A percentile compares a stretch with the other conserved stretches of the same genome.
Evolutionary conservation across 2,797 vertebrate genomes (phyloP).

Genomic region (Pagetopsis macropterus): DNA sequence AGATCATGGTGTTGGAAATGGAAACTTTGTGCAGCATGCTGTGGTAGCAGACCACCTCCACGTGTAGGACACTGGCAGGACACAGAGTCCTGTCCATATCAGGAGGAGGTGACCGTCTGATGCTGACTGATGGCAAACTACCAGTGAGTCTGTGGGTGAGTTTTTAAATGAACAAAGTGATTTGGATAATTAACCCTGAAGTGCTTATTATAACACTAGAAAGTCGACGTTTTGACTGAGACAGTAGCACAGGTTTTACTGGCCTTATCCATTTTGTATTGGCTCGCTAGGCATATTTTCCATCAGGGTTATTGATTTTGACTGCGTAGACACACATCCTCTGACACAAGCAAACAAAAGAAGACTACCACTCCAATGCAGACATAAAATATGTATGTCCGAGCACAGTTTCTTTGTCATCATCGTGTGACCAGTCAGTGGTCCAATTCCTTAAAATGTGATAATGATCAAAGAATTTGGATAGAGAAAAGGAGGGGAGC

Average conservation of each 20-base stretch:
- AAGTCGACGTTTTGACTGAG: slow-evolving; percentile 14
- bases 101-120: slow-evolving; percentile 7
- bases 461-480: slow-evolving; percentile 28
- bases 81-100: background rate
- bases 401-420: background rate
- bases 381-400: too few relatives aligned
- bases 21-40: slow-evolving; percentile 9
- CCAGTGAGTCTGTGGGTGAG: background rate
- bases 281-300: slow-evolving; percentile 29
- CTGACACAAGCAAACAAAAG: background rate
- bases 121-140: slow-evolving; percentile 15
- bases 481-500: background rate
- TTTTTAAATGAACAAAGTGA: background rate
- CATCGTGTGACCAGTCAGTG: slow-evolving; percentile 15
- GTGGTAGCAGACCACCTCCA: slow-evolving; percentile 13
- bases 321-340: background rate
- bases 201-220: background rate
- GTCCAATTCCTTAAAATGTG: slow-evolving; percentile 24
- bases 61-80: background rate
- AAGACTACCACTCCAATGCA: slow-evolving; percentile 1
- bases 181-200: slow-evolving; percentile 8
- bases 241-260: slow-evolving; percentile 8
- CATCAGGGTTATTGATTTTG: slow-evolving; percentile 45
- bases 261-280: slow-evolving; percentile 4
- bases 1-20: slow-evolving; percentile 18